phyloP scores from a whole-genome alignment of 2,797 vertebrate species.

The Percopsis omiscomaycus region DNA sequence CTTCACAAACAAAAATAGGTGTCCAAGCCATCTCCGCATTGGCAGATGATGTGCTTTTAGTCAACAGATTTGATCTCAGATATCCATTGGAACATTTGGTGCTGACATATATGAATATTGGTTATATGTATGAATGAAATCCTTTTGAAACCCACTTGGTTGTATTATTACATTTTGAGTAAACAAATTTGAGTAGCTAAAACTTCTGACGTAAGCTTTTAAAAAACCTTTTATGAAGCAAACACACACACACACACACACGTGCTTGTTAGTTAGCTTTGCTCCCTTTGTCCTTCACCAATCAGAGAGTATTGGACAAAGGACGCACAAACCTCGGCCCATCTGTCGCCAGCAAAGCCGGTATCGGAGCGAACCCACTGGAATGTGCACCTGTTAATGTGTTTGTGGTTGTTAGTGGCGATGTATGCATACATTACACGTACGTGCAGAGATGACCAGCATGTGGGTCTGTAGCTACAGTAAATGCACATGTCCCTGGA shows the following conservation, averaged over 20 bases:
- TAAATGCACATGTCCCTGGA: conserved; percentile 11
- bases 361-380: not conserved
- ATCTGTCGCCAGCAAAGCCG: conserved; percentile 36
- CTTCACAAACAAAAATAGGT: too few relatives aligned
- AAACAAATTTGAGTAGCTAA: not conserved
- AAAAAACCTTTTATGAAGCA: not conserved
- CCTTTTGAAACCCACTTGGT: too few relatives aligned
- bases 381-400: conserved; percentile 5
- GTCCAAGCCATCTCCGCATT: too few relatives aligned
- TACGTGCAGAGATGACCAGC: not conserved
- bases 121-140: too few relatives aligned
- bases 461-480: not conserved
- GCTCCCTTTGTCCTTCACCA: conserved; percentile 37
- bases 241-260: not conserved
- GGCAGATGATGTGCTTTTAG: too few relatives aligned
- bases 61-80: too few relatives aligned
- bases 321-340: conserved; percentile 28
- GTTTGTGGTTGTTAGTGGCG: not conserved
- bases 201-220: not conserved
- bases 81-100: too few relatives aligned
- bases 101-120: too few relatives aligned
- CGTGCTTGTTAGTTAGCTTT: not conserved
- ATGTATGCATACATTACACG: not conserved
- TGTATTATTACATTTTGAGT: too few relatives aligned
- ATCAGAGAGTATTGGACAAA: conserved; percentile 22